Base-by-base conservation (phyloP, 2,797 vertebrate genomes). In the Smutsia gigantea region DNA sequence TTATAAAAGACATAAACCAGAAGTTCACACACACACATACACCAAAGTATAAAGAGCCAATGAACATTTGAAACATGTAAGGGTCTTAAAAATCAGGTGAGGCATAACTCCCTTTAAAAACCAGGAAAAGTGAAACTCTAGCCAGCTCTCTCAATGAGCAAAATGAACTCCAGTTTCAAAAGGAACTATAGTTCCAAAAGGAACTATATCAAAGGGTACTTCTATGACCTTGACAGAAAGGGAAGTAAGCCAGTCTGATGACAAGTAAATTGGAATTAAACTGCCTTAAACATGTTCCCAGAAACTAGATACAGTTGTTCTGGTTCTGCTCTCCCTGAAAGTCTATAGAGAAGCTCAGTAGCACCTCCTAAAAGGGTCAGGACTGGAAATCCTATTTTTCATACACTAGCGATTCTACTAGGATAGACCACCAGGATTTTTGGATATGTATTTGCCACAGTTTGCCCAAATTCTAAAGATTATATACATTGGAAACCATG, bases 51-150 rank as follows among this genome's bases (percentile, higher is more conserved):
- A 51, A 94, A 89, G 31, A 69, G 19, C 46, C 23, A 78, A 61
- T 72, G 92, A 87, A 85, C 14, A 75, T 87, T 84, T 88, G 63
- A 78, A 97, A 87, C 5, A 63, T 39, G 46, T 46, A 46, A 46
- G 46, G 11, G 10, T 46, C 46, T 46, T 71, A 46, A 93, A 96
- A 87, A 96, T 64, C 25, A 78, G 27, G n/a, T 69, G 10, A 39
- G n/a, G 14, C 79, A n/a, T 55, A 84, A 49, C n/a, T 29, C 42
- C 63, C 31, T 31, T 92, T 92, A 53, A 86, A 75, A 95, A 55
- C 3, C 37, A 91, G 46, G 46, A 46, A 46, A 46, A 46, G 46
- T 64, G n/a, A 75, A 90, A 93, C 51, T 57, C 66, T 27, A 68
- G 34, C 49, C 68, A 92, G n/a, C 53, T 63, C 46, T 46, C 61